Evolutionary conservation across 1,140 invertebrate genomes (phyloP).

Genomic region (Meloidogyne floridensis): DNA sequence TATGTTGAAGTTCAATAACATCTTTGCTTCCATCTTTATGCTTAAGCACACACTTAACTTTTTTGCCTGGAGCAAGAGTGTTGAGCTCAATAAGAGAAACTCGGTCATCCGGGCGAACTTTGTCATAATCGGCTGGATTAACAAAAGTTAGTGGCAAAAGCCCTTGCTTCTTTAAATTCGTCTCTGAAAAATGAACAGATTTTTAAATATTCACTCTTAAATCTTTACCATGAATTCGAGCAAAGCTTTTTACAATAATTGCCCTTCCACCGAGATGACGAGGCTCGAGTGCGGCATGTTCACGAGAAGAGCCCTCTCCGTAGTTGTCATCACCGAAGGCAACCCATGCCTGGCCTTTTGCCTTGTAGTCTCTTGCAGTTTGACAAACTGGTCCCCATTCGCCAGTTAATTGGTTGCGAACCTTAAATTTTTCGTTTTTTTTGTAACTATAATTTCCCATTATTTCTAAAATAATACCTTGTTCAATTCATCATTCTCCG

Average conservation of each 20-base stretch:
- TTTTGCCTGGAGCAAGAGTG: constrained; percentile 86
- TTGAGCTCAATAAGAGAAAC: constrained; percentile 87
- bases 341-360: constrained; percentile 81
- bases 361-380: constrained; percentile 90
- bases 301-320: constrained; percentile 85
- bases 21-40: constrained; percentile 85
- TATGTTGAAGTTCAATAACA: constrained; percentile 85
- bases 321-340: constrained; percentile 99
- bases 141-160: constrained; percentile 92
- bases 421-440: constrained; percentile 36
- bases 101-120: constrained; percentile 88
- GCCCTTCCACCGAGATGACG: constrained; percentile 81
- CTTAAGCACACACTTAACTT: constrained; percentile 82
- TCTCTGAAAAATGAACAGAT: constrained; percentile 73
- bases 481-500: constrained; percentile 93
- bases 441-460: not conserved
- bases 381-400: constrained; percentile 88
- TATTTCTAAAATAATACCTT: constrained; percentile 71
- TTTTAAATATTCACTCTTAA: constrained; percentile 9
- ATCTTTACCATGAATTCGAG: constrained; percentile 82
- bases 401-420: constrained; percentile 75
- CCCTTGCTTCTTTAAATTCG: constrained; percentile 98
- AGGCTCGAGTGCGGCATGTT: constrained; percentile 97
- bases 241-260: constrained; percentile 98
- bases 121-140: constrained; percentile 92